Base-by-base conservation (phyloP, 2,113 vertebrate genomes). In the Tetrao urogallus region DNA sequence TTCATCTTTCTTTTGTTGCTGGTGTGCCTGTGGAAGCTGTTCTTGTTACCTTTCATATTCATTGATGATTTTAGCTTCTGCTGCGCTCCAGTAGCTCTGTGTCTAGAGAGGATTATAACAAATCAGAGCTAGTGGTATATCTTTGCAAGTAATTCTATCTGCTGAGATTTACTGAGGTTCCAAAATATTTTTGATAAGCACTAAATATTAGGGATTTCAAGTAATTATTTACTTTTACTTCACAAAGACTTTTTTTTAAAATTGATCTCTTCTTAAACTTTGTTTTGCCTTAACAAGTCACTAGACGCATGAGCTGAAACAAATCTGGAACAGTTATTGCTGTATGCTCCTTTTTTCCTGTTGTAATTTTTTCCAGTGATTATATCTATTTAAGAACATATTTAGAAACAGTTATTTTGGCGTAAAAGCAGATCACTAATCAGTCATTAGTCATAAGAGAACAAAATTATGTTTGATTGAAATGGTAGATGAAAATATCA, bases 341-440 rank as follows among this genome's bases (percentile, higher is more conserved):
- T 85, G 72, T 20, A 43, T 56, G 56, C 56, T 66, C 75, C 15
- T 16, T 92, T 88, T 91, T 94, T 90, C 52, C 63, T 64, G 82
- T 54, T 85, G 25, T 66, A 79, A 89, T 77, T 87, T 93, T 94
- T 94, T 94, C 60, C 85, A 96, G 2, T 95, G 88, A 81, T 92
- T 88, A 58, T 60, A 63, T 87, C 89, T 88, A 82, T 90, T 93
- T 93, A 93, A 80, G 60, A 88, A 76, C 45, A 1, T 88, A 95
- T 92, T 96, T 95, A 94, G 88, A 93, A 94, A 80, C 30, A n/a
- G 82, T 85, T 95, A 90, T 92, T 95, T 96, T 96, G 82, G 73
- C 82, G 90, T 88, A 93, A 95, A 94, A 86, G 82, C 90, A 88
- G 74, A 81, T 94, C 48, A 61, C 90, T 94, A 95, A 97, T 94